phyloP scores from a whole-genome alignment of 2,113 vertebrate species.

The Hippocampus guttulatus region DNA sequence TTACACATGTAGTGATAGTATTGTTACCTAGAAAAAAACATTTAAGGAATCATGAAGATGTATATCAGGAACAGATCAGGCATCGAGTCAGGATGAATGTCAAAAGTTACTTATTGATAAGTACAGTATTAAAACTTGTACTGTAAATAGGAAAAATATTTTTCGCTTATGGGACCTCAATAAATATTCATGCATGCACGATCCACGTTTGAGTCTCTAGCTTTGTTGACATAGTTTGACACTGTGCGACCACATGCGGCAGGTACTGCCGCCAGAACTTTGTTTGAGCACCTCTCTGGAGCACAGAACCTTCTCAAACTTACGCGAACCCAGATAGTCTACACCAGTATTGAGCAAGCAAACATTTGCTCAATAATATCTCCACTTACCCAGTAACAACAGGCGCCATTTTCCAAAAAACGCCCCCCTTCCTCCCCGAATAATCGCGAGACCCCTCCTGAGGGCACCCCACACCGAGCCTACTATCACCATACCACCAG shows the following conservation, averaged over 20 bases:
- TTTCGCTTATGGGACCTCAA: neutral
- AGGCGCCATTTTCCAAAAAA: constrained; percentile 97
- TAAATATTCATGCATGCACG: neutral
- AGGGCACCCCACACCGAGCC: constrained; percentile 18
- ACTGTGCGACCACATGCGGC: neutral
- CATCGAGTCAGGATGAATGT: neutral
- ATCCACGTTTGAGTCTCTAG: neutral
- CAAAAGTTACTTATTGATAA: neutral
- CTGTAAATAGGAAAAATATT: neutral
- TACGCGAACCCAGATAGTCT: neutral
- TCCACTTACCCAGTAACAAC: constrained; percentile 95
- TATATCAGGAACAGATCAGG: neutral
- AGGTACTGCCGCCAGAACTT: neutral
- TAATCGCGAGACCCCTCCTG: constrained; percentile 70
- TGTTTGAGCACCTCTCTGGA: neutral
- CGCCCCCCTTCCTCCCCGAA: constrained; percentile 72
- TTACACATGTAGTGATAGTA: neutral
- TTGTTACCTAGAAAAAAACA: neutral
- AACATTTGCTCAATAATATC: constrained; percentile 42
- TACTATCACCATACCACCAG: constrained; percentile 9
- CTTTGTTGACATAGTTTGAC: neutral
- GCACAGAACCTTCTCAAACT: too few relatives aligned
- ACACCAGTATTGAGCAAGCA: neutral
- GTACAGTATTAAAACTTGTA: neutral
- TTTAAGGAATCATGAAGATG: neutral